These are phyloP conservation scores for Cinclus mexicanus DNA, from an alignment of 2,113 vertebrate genomes.

Conservation along the genomic window DNA sequence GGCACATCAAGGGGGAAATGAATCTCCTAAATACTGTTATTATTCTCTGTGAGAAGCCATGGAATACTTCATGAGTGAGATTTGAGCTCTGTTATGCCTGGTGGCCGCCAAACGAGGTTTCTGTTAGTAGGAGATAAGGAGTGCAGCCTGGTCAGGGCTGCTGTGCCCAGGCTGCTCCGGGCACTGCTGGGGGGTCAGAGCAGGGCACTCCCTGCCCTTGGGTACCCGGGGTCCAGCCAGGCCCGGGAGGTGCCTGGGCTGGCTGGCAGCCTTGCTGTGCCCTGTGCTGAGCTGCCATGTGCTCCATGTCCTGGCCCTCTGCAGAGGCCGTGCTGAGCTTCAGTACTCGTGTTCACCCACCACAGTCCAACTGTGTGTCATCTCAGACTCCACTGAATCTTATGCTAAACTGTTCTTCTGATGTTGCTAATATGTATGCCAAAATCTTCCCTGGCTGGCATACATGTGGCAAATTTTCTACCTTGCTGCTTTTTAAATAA, in stretches of 20 bases:
- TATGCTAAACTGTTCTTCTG: background rate
- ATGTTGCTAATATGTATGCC: background rate
- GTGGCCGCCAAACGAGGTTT: background rate
- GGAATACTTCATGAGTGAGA: background rate
- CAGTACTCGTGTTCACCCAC: fast-evolving
- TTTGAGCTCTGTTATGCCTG: background rate
- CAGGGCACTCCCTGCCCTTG: fast-evolving
- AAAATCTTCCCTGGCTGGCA: background rate
- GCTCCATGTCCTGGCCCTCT: background rate
- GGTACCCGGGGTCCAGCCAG: fast-evolving
- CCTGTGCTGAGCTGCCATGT: fast-evolving
- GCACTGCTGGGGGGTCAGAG: background rate
- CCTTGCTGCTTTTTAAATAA: background rate
- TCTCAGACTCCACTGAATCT: background rate
- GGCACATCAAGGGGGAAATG: background rate
- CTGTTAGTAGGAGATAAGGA: background rate
- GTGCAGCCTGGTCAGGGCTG: background rate
- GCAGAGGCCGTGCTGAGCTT: background rate
- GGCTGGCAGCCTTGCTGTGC: fast-evolving
- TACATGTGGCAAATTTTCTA: background rate
- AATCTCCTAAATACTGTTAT: background rate
- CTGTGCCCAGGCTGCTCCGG: background rate
- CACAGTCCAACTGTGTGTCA: background rate
- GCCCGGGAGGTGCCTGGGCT: fast-evolving
- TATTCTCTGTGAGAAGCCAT: background rate